A percentile compares a stretch with the other conserved stretches of the same genome.
Conservation (phyloP, 2,113 vertebrate species). For the Dolichallabes microphthalmus region DNA sequence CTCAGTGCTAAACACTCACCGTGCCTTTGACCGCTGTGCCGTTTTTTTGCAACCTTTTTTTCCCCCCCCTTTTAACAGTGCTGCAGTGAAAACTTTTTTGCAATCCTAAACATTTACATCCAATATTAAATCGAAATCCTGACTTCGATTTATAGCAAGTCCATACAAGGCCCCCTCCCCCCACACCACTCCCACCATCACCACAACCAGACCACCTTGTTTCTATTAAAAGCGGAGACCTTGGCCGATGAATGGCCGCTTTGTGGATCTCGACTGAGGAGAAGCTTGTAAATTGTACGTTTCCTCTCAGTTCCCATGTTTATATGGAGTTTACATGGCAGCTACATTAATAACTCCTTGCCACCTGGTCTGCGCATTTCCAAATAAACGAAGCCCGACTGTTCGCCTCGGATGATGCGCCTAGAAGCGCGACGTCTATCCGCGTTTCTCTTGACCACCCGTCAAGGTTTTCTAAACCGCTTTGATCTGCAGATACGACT, state of each 20-base stretch:
- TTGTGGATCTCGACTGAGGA: constrained; percentile 46
- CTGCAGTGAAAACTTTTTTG: not conserved
- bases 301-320: constrained; percentile 54
- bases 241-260: constrained; percentile 52
- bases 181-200: too few relatives aligned
- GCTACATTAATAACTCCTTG: constrained; percentile 55
- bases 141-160: constrained; percentile 8
- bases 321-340: constrained; percentile 55
- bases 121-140: constrained; percentile 10
- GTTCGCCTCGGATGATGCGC: constrained; percentile 39
- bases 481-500: constrained; percentile 3
- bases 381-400: constrained; percentile 55
- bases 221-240: constrained; percentile 48
- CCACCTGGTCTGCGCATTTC: constrained; percentile 51
- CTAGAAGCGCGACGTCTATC: constrained; percentile 33
- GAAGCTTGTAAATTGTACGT: constrained; percentile 56
- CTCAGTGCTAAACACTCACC: constrained; percentile 4
- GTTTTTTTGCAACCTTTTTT: not conserved
- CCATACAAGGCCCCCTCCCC: constrained; percentile 14
- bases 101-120: not conserved
- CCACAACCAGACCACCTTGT: constrained; percentile 48
- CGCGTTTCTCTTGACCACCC: constrained; percentile 40
- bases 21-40: not conserved
- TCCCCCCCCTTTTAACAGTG: not conserved
- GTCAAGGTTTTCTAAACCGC: constrained; percentile 28